phyloP scores from a whole-genome alignment of 2,797 vertebrate species.

The Acomys russatus region DNA sequence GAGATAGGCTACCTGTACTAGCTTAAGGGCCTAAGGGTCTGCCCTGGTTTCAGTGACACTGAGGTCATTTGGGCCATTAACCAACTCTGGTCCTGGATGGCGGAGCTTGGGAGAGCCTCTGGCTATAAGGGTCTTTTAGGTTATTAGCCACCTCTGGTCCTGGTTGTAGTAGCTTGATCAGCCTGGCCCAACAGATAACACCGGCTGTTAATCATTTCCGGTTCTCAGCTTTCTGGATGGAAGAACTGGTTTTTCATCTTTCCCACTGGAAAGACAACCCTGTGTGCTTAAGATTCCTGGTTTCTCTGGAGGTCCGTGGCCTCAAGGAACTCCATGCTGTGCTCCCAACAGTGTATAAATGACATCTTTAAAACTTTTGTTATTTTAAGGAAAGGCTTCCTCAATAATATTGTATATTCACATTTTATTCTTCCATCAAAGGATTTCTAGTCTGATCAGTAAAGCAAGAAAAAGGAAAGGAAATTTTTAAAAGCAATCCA shows the following conservation, averaged over 20 bases:
- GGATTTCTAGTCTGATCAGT: slow-evolving; percentile 35
- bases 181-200: background rate
- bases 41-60: background rate
- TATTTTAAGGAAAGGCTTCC: background rate
- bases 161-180: background rate
- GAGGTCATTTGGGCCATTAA: background rate
- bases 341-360: background rate
- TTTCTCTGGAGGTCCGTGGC: background rate
- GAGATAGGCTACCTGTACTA: background rate
- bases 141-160: background rate
- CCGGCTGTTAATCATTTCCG: background rate
- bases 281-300: background rate
- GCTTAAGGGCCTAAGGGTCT: background rate
- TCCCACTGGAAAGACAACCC: background rate
- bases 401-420: background rate
- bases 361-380: background rate
- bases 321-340: background rate
- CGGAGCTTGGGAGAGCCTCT: background rate
- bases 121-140: background rate
- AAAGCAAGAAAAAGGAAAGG: slow-evolving; percentile 58
- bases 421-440: background rate
- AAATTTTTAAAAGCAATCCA: background rate
- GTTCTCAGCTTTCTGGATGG: background rate
- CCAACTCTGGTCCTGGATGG: background rate
- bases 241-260: background rate